Percentiles rank a stretch among this genome's conserved stretches.
These are phyloP conservation scores for Podotricha telesiphe DNA, from an alignment of 2,888 invertebrate genomes.

Conservation along the genomic window DNA sequence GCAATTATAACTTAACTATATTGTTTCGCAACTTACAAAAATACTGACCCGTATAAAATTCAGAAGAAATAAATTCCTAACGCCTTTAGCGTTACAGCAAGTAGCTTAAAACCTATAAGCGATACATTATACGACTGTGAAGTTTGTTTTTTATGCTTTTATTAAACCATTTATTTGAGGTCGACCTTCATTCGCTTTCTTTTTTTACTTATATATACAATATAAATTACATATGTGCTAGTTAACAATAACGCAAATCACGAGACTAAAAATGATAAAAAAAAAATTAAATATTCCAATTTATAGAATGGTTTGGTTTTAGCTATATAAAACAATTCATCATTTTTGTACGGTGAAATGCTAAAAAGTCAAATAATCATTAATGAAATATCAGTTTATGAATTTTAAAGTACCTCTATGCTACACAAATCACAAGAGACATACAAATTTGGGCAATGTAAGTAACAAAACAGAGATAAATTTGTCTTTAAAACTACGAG, in stretches of 20 bases:
- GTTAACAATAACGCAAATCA: not conserved
- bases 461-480: not conserved
- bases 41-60: constrained; percentile 25
- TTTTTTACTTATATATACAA: not conserved
- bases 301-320: too few species aligned
- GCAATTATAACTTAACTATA: not conserved
- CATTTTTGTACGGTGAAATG: too few species aligned
- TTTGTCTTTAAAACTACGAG: constrained; percentile 15
- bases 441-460: not conserved
- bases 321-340: not conserved
- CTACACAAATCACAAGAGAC: not conserved
- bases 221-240: not conserved
- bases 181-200: not conserved
- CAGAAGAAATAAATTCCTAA: constrained; percentile 6
- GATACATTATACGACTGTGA: not conserved
- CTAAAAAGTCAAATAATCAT: too few species aligned
- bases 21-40: not conserved
- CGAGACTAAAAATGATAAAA: too few species aligned
- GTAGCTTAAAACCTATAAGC: not conserved
- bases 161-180: not conserved
- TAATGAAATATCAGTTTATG: not conserved
- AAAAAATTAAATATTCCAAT: not conserved
- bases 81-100: constrained; percentile 1
- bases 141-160: not conserved
- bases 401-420: not conserved